Evolutionary conservation across 2,888 invertebrate genomes (phyloP), one percentile per base, ranked within the genome.

Genomic region (Lepidonotus clava): DNA sequence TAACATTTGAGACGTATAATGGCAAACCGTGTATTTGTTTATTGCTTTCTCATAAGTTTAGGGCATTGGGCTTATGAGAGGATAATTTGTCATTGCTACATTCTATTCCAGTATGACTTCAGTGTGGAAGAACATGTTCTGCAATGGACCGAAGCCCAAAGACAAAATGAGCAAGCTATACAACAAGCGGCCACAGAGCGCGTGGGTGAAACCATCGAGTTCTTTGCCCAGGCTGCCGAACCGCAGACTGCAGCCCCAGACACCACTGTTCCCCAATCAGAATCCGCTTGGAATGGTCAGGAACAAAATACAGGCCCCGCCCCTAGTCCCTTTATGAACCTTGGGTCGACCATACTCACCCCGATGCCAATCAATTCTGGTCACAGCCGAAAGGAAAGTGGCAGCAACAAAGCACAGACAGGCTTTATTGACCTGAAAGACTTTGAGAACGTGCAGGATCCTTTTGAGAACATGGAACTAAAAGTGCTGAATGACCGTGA

Each of bases 401-500:
- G 53, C 11, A 21, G 56, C 34, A 83, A 32, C 36, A 67, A 85
- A n/a, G 66, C 38, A 8, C 84, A 56, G 41, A 40, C 84, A 0
- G 56, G 86, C 1, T 14, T 46, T 4, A 86, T 95, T 85, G 94
- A 95, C 89, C 89, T 96, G 92, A 96, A 96, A 89, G 98, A 98
- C 94, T 98, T 98, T 95, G 98, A 98, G 94, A 96, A 97, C 93
- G 98, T 98, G 93, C 97, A 97, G 85, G 98, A 97, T 93, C 98
- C 98, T 0, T 98, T 98, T 95, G 98, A 98, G 95, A 97, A 97
- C 95, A 96, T 98, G 94, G 98, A 97, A 95, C 94, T 98, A 85
- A 97, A 98, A 94, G 97, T 97, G 66, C 97, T 98, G 87, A 98
- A 98, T 95, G 98, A 98, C 92, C 96, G 98, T 96, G 98, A 97